Base-by-base conservation (phyloP, 2,797 vertebrate species). In the Sarcoramphus papa region DNA sequence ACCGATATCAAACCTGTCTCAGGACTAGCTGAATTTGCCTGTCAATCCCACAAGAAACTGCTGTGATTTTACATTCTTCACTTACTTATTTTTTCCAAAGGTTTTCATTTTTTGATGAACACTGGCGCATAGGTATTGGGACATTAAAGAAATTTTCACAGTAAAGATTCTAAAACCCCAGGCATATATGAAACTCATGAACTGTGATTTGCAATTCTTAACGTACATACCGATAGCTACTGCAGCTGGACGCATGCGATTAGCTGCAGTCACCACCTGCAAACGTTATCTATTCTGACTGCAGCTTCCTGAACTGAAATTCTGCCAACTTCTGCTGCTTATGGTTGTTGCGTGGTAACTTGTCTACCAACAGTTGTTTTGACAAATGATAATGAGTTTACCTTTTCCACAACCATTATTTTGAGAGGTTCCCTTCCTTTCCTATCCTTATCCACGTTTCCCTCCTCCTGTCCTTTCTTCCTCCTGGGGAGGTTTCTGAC, bases 291-390 rank as follows among this genome's bases (percentile, higher is more conserved):
- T 80, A n/a, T 60, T 93, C 80, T 64, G 68, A 68, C 53, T 85
- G 68, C 75, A 85, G 88, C 75, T 91, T 94, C 93, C 93, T 86
- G 83, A 86, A 48, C 67, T 91, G 86, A 95, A 94, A 93, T 60
- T 76, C 43, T 43, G 79, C 83, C 90, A 93, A 28, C 64, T 91
- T 93, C 54, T 89, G n/a, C 68, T 72, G 48, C 45, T 93, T 59
- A 79, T 10, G 41, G 54, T 33, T 75, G 43, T 23, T 88, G 75
- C 0, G 4, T 33, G 57, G 60, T 72, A 92, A 79, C 28, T 48
- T 47, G 43, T 35, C 81, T 85, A 85, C 62, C 43, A 45, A 28
- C 28, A 47, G 48, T 22, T 89, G 53, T 90, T 90, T 76, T 86
- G 60, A 91, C 40, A 89, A 67, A 75, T 14, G 25, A 56, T 89